phyloP scores from a whole-genome alignment of 2,797 vertebrate species.

The Selene dorsalis region DNA sequence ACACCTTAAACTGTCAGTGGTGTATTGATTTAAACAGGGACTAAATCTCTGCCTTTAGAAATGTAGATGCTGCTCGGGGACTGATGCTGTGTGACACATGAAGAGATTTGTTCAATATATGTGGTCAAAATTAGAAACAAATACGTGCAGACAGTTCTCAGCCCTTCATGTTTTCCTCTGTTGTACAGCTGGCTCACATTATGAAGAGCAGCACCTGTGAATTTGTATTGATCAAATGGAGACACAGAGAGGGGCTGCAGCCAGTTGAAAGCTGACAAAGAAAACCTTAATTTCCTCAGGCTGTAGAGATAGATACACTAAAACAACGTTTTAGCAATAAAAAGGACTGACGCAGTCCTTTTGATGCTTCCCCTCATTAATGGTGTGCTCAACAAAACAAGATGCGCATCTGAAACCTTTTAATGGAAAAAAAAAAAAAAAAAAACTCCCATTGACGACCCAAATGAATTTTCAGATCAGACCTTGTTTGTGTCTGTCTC shows the following conservation, averaged over 20 bases:
- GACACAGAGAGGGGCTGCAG: constrained; percentile 30
- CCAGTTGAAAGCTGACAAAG: constrained; percentile 38
- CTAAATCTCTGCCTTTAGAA: neutral
- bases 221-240: constrained; percentile 71
- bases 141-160: constrained; percentile 31
- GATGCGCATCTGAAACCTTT: constrained; percentile 23
- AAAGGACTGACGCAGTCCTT: constrained; percentile 15
- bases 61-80: neutral
- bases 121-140: constrained; percentile 17
- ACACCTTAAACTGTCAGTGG: neutral
- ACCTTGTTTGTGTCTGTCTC: constrained; percentile 3
- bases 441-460: constrained; percentile 14
- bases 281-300: constrained; percentile 27
- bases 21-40: constrained; percentile 3
- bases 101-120: constrained; percentile 1
- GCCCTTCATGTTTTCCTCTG: constrained; percentile 39
- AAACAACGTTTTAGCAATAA: constrained; percentile 12
- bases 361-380: constrained; percentile 30
- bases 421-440: neutral
- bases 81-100: neutral
- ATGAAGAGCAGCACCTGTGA: constrained; percentile 57
- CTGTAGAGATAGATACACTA: neutral
- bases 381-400: constrained; percentile 31
- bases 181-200: constrained; percentile 47
- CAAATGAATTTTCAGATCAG: constrained; percentile 22